Conservation (phyloP, 92 coral and sea anemone genomes). For the Porites evermanni region DNA sequence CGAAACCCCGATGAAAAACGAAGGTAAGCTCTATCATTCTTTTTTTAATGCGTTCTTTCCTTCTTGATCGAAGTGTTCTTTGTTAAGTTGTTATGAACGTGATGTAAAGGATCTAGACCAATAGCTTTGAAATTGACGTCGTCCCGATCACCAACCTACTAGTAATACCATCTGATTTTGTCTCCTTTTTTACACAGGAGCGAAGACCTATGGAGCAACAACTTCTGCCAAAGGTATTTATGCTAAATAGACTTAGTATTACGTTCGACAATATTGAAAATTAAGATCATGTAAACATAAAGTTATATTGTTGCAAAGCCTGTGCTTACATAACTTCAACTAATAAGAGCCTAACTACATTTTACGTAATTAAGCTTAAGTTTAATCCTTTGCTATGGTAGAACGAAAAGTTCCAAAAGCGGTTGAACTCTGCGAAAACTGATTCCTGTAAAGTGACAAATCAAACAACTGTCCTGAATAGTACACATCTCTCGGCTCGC, state of each 20-base stretch:
- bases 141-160: too few relatives aligned
- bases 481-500: too few relatives aligned
- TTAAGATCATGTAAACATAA: background rate
- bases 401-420: too few relatives aligned
- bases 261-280: background rate
- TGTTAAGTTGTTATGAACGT: too few relatives aligned
- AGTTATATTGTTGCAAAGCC: background rate
- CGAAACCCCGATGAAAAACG: slow-evolving; percentile 60
- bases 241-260: background rate
- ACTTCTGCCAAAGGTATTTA: slow-evolving; percentile 35
- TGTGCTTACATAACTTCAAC: background rate
- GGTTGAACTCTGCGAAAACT: too few relatives aligned
- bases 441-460: too few relatives aligned
- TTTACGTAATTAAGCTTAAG: background rate
- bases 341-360: background rate
- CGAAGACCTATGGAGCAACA: slow-evolving; percentile 32
- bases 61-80: background rate
- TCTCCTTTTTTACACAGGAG: slow-evolving; percentile 17
- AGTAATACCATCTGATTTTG: background rate
- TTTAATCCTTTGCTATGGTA: too few relatives aligned
- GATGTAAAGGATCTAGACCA: too few relatives aligned
- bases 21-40: slow-evolving; percentile 20
- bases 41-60: too few relatives aligned
- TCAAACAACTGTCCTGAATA: too few relatives aligned
- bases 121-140: too few relatives aligned